Conservation (phyloP, 2,113 vertebrate genomes). For the Misgurnus anguillicaudatus region DNA sequence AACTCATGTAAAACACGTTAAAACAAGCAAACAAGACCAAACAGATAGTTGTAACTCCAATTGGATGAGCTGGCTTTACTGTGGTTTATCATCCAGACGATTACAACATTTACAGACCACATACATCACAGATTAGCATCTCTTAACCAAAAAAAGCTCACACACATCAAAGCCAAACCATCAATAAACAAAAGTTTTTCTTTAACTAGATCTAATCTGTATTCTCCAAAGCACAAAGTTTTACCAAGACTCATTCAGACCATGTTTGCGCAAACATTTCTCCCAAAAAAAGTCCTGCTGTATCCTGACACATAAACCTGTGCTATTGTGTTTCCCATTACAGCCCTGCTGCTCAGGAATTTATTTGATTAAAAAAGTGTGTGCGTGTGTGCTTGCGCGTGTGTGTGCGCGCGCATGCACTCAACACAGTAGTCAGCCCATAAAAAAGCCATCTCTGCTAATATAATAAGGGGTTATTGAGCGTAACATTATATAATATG, state of each 20-base stretch:
- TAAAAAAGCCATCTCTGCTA: too few relatives aligned
- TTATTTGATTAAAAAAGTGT: constrained; percentile 28
- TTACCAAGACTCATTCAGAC: background rate
- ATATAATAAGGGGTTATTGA: too few relatives aligned
- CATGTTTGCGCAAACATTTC: background rate
- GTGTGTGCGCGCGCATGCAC: too few relatives aligned
- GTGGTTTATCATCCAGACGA: too few relatives aligned
- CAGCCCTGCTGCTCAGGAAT: constrained; percentile 32
- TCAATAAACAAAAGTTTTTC: background rate
- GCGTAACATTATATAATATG: too few relatives aligned
- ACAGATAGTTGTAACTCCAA: too few relatives aligned
- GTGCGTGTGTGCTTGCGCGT: background rate
- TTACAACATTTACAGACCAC: too few relatives aligned
- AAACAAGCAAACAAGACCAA: too few relatives aligned
- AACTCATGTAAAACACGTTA: too few relatives aligned
- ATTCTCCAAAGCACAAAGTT: background rate
- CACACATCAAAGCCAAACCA: background rate
- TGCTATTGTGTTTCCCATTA: constrained; percentile 44
- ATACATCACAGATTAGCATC: background rate
- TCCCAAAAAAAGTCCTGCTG: background rate
- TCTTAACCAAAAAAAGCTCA: background rate
- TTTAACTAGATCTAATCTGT: background rate
- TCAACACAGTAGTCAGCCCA: too few relatives aligned
- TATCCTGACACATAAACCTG: constrained; percentile 8
- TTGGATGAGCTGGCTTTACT: too few relatives aligned